Percentiles rank a stretch among this genome's conserved stretches.
Evolutionary conservation across 2,888 invertebrate species (phyloP).

Genomic region (Lithophane semibrunnea): DNA sequence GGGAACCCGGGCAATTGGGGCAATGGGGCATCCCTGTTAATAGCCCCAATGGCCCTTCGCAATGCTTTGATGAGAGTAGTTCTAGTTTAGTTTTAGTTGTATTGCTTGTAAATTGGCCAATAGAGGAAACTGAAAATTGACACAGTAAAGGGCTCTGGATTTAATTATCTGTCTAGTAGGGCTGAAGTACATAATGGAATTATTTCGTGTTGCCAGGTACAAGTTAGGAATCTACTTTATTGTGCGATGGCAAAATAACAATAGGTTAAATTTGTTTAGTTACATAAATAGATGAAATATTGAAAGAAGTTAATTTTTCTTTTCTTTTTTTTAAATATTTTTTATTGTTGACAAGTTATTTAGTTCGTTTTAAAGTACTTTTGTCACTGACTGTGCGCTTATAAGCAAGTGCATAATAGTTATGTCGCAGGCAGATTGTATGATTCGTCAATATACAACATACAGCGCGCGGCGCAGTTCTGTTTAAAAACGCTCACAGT

Average conservation of each 20-base stretch:
- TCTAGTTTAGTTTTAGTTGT: constrained; percentile 49
- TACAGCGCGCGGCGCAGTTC: too few relatives aligned
- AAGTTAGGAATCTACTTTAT: background rate
- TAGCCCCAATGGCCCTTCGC: constrained; percentile 53
- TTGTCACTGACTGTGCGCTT: too few relatives aligned
- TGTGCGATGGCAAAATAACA: background rate
- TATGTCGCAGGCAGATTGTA: background rate
- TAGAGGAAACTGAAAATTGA: constrained; percentile 49
- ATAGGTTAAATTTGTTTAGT: background rate
- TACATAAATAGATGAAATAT: too few relatives aligned
- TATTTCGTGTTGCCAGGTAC: constrained; percentile 18
- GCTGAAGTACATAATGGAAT: background rate
- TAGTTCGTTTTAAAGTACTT: too few relatives aligned
- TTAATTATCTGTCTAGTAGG: constrained; percentile 37
- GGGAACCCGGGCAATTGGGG: constrained; percentile 24
- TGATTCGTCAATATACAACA: too few relatives aligned
- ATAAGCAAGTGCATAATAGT: too few relatives aligned
- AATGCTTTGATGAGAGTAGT: constrained; percentile 64
- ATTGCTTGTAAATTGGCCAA: constrained; percentile 62
- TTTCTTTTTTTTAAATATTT: too few relatives aligned
- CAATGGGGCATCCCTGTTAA: constrained; percentile 53
- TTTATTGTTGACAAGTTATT: too few relatives aligned
- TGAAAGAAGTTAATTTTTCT: too few relatives aligned
- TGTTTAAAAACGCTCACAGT: too few relatives aligned
- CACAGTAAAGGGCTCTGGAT: constrained; percentile 27